Evolutionary conservation across 2,797 vertebrate genomes (phyloP), one percentile per base, ranked within the genome.

Genomic region (Lates japonicus): DNA sequence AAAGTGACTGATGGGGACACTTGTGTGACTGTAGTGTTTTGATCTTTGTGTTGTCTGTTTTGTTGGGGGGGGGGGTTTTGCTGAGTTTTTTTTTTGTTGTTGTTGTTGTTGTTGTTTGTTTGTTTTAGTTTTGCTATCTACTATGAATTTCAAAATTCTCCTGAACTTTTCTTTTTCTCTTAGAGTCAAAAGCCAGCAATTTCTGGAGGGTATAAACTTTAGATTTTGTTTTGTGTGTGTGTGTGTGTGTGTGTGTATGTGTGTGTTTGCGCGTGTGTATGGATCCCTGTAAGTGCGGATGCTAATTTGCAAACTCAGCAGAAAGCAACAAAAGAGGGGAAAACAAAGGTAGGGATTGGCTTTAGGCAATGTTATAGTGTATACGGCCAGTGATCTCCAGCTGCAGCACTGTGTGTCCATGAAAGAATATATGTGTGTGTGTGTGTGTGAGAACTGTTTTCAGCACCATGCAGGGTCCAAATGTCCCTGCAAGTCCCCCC

Each of bases 221-320:
- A 39, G 12, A 49, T 59, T 78, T 67, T 44, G 10, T 63, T n/a
- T n/a, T n/a, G n/a, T n/a, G 41, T 74, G 41, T 64, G 31, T 61
- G 35, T 41, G 0, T 20, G 37, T 37, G 7, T 37, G 37, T 37
- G 37, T 37, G 37, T 37, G 35, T 61, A 0, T 57, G 13, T 60
- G 6, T 70, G 46, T 25, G 20, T 31, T 10, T 76, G 4, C 61
- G 22, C 62, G 51, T 58, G 49, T 60, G 22, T 61, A 41, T 64
- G 17, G 54, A 69, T 84, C 17, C 20, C 16, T 61, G 16, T 31
- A 17, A 65, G 11, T 64, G 63, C 55, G 65, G 37, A 57, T 75
- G 74, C 17, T 42, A 57, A 85, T 84, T 80, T 83, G 83, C 74
- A 63, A 90, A 70, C 67, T 86, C 90, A 88, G 86, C 81, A 87